Base-by-base conservation (phyloP, 2,797 vertebrate genomes). In the Picus viridis region DNA sequence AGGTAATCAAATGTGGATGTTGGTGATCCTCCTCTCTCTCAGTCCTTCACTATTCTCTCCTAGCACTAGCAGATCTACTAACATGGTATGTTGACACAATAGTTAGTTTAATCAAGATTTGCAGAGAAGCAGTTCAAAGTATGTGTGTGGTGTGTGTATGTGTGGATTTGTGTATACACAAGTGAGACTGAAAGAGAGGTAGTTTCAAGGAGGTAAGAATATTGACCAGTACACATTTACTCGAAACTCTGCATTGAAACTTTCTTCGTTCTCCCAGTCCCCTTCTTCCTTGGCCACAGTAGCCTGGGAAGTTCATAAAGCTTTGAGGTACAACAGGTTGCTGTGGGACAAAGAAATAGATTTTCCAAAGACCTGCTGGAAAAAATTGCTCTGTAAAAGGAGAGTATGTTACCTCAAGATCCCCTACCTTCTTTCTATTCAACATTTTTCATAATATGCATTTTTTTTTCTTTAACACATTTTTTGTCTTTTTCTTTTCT, bases 121-220 rank as follows among this genome's bases (percentile, higher is more conserved):
- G 16, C 62, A 59, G 26, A 79, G 62, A 45, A 57, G 22, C 5
- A 47, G 19, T 54, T 88, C 30, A 36, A 68, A 83, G 18, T 47
- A 56, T 1, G 0, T 15, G 8, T 5, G n/a, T 24, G 14, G 2
- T 34, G 10, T 20, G 6, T 7, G 17, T 8, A 9, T 16, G 23
- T 8, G 26, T 65, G 24, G 3, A 2, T 20, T 12, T 22, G 5
- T 16, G 23, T 20, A 43, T 23, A 36, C 10, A 26, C 3, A 43
- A 22, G 16, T 45, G 53, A 92, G 32, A 36, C 6, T 19, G 19
- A 45, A 36, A 74, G 57, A 67, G 77, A 41, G 9, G 16, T 12
- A 16, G 59, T n/a, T 54, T 69, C 83, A 45, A 53, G 57, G 43
- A 34, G 4, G 10, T 54, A 61, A 87, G 27, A 67, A 53, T 34